Evolutionary conservation across 2,113 vertebrate genomes (phyloP), one percentile per base, ranked within the genome.

Genomic region (Drymodes brunneopygia): DNA sequence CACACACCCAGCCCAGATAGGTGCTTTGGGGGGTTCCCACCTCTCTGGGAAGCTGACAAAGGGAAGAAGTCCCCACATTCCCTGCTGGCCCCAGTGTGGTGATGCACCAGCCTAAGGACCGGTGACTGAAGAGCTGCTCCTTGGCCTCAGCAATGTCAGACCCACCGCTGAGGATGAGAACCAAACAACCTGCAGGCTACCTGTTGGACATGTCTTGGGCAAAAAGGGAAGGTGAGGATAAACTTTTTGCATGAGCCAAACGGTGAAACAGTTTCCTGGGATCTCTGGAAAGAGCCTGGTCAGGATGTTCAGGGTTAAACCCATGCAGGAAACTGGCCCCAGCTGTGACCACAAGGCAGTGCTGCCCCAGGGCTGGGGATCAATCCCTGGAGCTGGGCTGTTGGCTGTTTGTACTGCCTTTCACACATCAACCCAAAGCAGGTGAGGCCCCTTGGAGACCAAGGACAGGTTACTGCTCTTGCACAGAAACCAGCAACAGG

Each of bases 341-440:
- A 67, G 47, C 6, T 3, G 1, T 7, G 22, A 50, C 12, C 44
- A 50, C 12, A 8, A 48, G 33, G 24, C 45, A 73, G 40, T 17
- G 22, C 31, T 79, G 18, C 7, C 27, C 18, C 21, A 65, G 29
- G 27, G 17, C 14, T 40, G 22, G 57, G 1, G 0, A 40, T 58
- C 31, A 71, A 7, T 22, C 13, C 36, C 45, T 77, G 44, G 13
- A 29, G 16, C n/a, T 50, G 61, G 44, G 38, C n/a, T 58, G 8
- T 11, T 66, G 35, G 42, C 33, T 14, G 33, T 14, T 1, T 2
- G 15, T 23, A 35, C 25, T 64, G 20, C 10, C 48, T 72, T 80
- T 82, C 38, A 29, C 5, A 11, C 0, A 0, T 11, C 47, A 81
- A 3, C 3, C 4, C 38, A 66, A 87, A 71, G 33, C n/a, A 81